A percentile compares a stretch with the other conserved stretches of the same genome.
Evolutionary conservation across 2,888 invertebrate genomes (phyloP).

Genomic region (Ctenicera cuprea): DNA sequence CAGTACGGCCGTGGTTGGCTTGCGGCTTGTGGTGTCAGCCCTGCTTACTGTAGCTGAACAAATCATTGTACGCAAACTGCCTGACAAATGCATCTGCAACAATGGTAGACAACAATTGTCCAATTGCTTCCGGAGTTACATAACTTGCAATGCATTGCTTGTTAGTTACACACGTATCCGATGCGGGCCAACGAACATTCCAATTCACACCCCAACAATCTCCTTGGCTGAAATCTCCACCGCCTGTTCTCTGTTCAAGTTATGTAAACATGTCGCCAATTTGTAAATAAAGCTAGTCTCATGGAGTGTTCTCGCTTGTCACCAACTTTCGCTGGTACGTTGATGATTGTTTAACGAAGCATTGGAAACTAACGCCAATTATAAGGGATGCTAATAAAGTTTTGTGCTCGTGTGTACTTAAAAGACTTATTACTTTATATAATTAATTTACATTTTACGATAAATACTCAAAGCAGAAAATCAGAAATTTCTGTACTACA

Average conservation of each 20-base stretch:
- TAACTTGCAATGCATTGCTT: conserved; percentile 42
- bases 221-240: conserved; percentile 23
- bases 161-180: conserved; percentile 31
- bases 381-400: no score
- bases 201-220: conserved; percentile 33
- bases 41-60: conserved; percentile 61
- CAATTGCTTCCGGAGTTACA: conserved; percentile 63
- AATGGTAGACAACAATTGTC: conserved; percentile 60
- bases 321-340: neutral
- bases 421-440: no score
- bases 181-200: conserved; percentile 32
- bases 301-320: conserved; percentile 16
- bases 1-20: conserved; percentile 43
- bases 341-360: conserved; percentile 1
- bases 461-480: no score
- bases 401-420: no score
- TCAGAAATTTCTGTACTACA: no score
- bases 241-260: conserved; percentile 16
- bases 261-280: conserved; percentile 32
- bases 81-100: conserved; percentile 66
- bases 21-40: conserved; percentile 62
- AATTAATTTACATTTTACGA: no score
- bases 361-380: neutral
- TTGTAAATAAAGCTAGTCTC: conserved; percentile 27
- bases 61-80: conserved; percentile 59